phyloP scores from a whole-genome alignment of 64 coral and sea anemone genomes.

The Acropora yongei region DNA sequence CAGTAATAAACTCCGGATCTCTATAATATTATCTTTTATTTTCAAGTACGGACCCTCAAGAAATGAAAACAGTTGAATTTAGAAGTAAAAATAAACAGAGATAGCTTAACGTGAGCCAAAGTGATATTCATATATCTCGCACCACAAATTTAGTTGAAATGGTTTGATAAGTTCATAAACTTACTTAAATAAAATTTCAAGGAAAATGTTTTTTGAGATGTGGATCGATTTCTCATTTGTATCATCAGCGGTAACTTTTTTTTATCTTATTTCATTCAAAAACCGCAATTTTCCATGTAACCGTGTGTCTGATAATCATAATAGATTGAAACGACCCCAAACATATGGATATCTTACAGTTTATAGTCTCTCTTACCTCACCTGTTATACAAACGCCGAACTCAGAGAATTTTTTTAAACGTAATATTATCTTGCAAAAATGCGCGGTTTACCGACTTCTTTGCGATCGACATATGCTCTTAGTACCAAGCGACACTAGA shows the following conservation, averaged over 20 bases:
- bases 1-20: background rate
- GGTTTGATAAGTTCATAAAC: background rate
- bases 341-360: conserved; percentile 11
- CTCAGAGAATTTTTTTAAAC: too few species aligned
- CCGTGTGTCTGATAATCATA: conserved; percentile 1
- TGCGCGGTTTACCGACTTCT: too few species aligned
- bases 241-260: background rate
- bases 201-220: background rate
- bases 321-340: background rate
- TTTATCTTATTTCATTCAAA: background rate
- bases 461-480: background rate
- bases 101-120: background rate
- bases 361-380: background rate
- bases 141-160: background rate
- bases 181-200: background rate
- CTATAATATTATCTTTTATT: background rate
- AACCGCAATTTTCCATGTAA: conserved; percentile 15
- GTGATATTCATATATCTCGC: background rate
- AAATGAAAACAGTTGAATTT: conserved; percentile 26
- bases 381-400: too few species aligned
- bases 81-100: background rate
- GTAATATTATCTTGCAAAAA: too few species aligned
- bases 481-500: background rate
- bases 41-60: conserved; percentile 15
- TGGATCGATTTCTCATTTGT: background rate